phyloP scores from a whole-genome alignment of 2,113 vertebrate species.

The Sinosuthora webbiana region DNA sequence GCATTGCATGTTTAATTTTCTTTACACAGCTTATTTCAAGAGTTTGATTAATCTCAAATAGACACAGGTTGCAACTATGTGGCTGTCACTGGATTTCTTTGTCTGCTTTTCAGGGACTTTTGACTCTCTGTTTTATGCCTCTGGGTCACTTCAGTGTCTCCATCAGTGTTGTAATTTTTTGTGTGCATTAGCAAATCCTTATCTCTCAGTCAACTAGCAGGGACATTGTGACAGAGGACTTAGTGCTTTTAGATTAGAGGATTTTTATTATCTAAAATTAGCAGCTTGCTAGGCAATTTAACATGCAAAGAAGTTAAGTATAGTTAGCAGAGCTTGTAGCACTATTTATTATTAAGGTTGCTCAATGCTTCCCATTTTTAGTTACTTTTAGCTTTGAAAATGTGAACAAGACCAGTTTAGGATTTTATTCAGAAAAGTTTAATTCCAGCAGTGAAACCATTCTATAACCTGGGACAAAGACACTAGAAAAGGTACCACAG shows the following conservation, averaged over 20 bases:
- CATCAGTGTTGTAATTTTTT: slow-evolving; percentile 49
- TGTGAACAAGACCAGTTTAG: not conserved
- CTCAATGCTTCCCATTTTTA: slow-evolving; percentile 3
- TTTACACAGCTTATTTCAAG: not conserved
- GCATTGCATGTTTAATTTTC: not conserved
- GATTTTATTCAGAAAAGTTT: not conserved
- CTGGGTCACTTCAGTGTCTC: slow-evolving; percentile 18
- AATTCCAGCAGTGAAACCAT: not conserved
- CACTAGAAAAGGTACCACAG: not conserved
- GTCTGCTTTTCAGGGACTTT: slow-evolving; percentile 56
- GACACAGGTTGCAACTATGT: not conserved
- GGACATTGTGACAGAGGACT: slow-evolving; percentile 47
- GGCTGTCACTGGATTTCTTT: not conserved
- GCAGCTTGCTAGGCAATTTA: slow-evolving; percentile 37
- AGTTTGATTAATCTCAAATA: not conserved
- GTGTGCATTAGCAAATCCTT: slow-evolving; percentile 60
- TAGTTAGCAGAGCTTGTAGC: not conserved
- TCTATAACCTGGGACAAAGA: not conserved
- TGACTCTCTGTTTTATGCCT: not conserved
- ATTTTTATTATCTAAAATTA: slow-evolving; percentile 55
- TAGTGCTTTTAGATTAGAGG: slow-evolving; percentile 22
- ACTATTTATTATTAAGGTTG: not conserved
- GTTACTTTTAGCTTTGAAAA: not conserved
- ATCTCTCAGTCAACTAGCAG: not conserved
- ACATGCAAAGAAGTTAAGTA: slow-evolving; percentile 23